Evolutionary conservation across 2,888 invertebrate genomes (phyloP).

Genomic region (Bombylius major): DNA sequence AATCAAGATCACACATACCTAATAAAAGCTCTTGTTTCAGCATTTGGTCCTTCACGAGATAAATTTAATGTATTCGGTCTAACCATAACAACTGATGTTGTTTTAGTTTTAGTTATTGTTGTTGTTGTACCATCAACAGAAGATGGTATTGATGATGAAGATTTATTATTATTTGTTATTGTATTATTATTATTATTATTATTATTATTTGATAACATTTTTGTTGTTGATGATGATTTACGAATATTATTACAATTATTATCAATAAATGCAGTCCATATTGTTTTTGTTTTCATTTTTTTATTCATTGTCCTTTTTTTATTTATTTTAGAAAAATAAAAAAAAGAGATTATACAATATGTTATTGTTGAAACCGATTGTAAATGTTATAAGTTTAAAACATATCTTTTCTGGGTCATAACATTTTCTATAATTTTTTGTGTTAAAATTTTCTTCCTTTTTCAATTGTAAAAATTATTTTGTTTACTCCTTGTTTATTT

Average conservation of each 20-base stretch:
- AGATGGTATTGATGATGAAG: too few species aligned
- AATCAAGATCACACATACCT: slow-evolving; percentile 23
- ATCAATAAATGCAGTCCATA: slow-evolving; percentile 5
- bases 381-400: too few species aligned
- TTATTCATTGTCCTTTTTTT: slow-evolving; percentile 1
- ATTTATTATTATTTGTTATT: too few species aligned
- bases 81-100: slow-evolving; percentile 2
- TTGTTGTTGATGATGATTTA: slow-evolving; percentile 2
- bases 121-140: background rate
- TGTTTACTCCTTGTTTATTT: too few species aligned
- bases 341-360: background rate
- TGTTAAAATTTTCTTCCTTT: too few species aligned
- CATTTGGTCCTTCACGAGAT: slow-evolving; percentile 29
- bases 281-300: slow-evolving; percentile 6
- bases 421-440: too few species aligned
- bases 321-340: background rate
- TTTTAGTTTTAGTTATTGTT: slow-evolving; percentile 2
- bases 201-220: background rate
- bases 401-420: too few species aligned
- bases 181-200: too few species aligned
- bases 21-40: slow-evolving; percentile 32
- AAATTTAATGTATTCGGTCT: slow-evolving; percentile 34
- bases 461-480: too few species aligned
- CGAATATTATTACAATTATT: background rate
- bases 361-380: too few species aligned